A percentile compares a stretch with the other conserved stretches of the same genome.
These are phyloP conservation scores for Callopanchax toddi DNA, from an alignment of 2,113 vertebrate species.

Conservation along the genomic window DNA sequence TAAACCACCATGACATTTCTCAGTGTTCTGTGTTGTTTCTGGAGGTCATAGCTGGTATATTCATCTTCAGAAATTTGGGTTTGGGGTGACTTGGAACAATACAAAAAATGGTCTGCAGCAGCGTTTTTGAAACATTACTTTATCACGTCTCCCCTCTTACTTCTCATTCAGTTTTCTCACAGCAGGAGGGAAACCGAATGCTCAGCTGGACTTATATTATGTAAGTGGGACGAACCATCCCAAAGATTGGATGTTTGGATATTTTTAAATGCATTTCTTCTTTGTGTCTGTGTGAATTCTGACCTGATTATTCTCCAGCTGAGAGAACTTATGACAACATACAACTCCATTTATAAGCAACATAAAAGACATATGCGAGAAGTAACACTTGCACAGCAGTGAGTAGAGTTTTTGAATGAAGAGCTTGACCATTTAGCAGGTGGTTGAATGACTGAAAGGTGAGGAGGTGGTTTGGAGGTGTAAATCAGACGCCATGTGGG, in stretches of 20 bases:
- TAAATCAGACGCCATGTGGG: slow-evolving; percentile 52
- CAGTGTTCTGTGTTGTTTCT: slow-evolving; percentile 1
- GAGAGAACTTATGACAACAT: slow-evolving; percentile 15
- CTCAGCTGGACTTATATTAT: slow-evolving; percentile 12
- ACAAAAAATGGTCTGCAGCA: neutral
- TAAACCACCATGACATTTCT: neutral
- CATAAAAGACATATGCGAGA: neutral
- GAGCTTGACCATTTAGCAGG: slow-evolving; percentile 8
- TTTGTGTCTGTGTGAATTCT: slow-evolving; percentile 37
- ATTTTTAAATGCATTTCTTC: slow-evolving; percentile 65
- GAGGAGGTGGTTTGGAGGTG: slow-evolving; percentile 36
- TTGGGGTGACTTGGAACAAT: neutral
- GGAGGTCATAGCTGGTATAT: neutral
- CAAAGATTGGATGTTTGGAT: slow-evolving; percentile 47
- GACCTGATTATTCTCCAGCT: slow-evolving; percentile 55
- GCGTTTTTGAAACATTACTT: neutral
- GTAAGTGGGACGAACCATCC: slow-evolving; percentile 53
- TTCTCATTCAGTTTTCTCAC: slow-evolving; percentile 16
- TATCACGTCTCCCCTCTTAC: neutral
- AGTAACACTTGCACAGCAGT: neutral
- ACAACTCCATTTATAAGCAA: slow-evolving; percentile 2
- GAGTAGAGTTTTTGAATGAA: neutral
- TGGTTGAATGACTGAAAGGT: slow-evolving; percentile 22
- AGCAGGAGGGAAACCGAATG: neutral
- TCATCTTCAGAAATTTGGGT: neutral